Conservation (phyloP, 2,888 invertebrate species). For the Drosophila paranaensis region DNA sequence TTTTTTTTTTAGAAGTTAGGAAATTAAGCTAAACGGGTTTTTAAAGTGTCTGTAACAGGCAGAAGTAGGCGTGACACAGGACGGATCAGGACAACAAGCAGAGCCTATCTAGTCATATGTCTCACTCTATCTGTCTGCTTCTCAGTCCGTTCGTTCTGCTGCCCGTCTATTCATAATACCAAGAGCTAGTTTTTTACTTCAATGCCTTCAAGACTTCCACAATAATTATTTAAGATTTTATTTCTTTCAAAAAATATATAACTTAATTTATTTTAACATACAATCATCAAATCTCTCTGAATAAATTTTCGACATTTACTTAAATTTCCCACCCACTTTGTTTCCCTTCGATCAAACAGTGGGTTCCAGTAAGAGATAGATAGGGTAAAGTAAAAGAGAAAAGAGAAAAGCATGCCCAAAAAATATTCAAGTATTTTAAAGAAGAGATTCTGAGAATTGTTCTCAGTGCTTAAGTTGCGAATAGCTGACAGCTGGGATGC, state of each 20-base stretch:
- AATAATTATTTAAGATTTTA: too few species aligned
- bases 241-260: background rate
- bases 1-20: too few species aligned
- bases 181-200: too few species aligned
- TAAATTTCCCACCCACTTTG: background rate
- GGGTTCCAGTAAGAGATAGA: background rate
- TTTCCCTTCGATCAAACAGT: too few species aligned
- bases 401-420: background rate
- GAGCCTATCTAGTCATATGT: background rate
- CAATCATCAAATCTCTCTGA: background rate
- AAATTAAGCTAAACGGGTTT: too few species aligned
- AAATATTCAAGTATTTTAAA: conserved; percentile 4
- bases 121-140: too few species aligned
- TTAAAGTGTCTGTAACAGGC: background rate
- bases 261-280: background rate
- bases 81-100: too few species aligned
- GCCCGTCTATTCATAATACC: too few species aligned
- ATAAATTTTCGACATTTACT: background rate
- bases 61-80: background rate
- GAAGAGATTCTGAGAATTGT: conserved; percentile 16
- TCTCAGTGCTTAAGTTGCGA: conserved; percentile 6
- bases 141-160: too few species aligned
- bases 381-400: background rate
- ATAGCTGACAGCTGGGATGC: conserved; percentile 15
- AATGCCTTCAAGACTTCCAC: too few species aligned